Evolutionary conservation across 2,113 vertebrate genomes (phyloP).

Genomic region (Ariopsis seemanni): DNA sequence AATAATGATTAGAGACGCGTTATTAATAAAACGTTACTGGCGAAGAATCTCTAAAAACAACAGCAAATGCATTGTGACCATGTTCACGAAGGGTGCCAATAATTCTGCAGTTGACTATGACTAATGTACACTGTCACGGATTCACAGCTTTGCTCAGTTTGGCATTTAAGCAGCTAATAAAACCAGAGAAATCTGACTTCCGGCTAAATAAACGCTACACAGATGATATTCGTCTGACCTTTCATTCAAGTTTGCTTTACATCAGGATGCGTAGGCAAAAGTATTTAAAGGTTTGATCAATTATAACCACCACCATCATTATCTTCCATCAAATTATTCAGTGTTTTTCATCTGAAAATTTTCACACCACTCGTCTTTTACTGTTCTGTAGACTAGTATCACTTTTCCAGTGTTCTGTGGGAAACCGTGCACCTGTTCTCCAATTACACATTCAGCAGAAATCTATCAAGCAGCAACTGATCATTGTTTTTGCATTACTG

Average conservation of each 20-base stretch:
- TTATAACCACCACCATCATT: slow-evolving; percentile 24
- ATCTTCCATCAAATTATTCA: not conserved
- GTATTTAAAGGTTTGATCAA: not conserved
- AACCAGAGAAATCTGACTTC: slow-evolving; percentile 5
- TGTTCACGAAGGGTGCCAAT: not conserved
- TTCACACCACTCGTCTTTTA: not conserved
- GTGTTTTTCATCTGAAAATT: not conserved
- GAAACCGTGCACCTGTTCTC: slow-evolving; percentile 2
- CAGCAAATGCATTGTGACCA: not conserved
- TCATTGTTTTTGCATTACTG: slow-evolving; percentile 3
- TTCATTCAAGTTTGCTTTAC: slow-evolving; percentile 17
- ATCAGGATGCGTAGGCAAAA: not conserved
- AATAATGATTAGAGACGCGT: not conserved
- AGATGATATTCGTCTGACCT: slow-evolving; percentile 19
- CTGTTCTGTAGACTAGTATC: not conserved
- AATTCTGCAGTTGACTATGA: slow-evolving; percentile 8
- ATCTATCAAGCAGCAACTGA: not conserved
- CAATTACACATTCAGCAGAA: slow-evolving; percentile 21
- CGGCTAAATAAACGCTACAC: slow-evolving; percentile 25
- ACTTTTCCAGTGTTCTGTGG: not conserved
- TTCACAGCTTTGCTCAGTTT: slow-evolving; percentile 37
- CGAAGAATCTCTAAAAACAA: not conserved
- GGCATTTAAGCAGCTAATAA: slow-evolving; percentile 64
- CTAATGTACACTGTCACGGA: slow-evolving; percentile 2
- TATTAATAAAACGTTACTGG: not conserved